Base-by-base conservation (phyloP, 2,113 vertebrate species). In the Perognathus longimembris region DNA sequence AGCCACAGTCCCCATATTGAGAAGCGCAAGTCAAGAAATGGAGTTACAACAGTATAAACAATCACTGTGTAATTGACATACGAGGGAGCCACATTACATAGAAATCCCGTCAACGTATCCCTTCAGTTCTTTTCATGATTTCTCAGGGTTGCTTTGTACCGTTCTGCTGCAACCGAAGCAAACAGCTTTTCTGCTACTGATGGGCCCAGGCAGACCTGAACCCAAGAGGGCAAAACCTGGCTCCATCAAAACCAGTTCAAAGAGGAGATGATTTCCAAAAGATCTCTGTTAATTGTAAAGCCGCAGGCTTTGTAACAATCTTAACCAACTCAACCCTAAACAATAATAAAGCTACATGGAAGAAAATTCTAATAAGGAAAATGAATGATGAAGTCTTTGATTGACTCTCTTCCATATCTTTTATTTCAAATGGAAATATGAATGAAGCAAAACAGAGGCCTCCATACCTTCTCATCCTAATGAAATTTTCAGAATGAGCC, bases 321-420 rank as follows among this genome's bases (percentile, higher is more conserved):
- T 70, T 74, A 92, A 40, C 32, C 86, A 91, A 85, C 34, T 78
- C 66, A 64, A 30, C 28, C 66, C 79, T 67, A 81, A 92, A 87
- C 7, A 81, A 30, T 42, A 90, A 75, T 67, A 90, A 73, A 77
- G 40, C 63, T 76, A 79, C 81, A 61, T 3, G 40, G 66, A 92
- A 91, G 21, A 3, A 54, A 76, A 80, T 80, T 93, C 82, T 89
- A 86, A 57, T 40, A 40, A 94, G n/a, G 54, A 30, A 88, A 88
- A 71, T 87, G 40, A 26, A 69, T 88, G 83, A 91, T 18, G n/a
- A 83, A 85, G 75, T 32, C 73, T 77, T 57, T n/a, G 34, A 93
- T 54, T 28, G 34, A 92, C n/a, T 32, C 11, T 78, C 61, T 90
- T 86, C 83, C 21, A 59, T 14, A 85, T 45, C 45, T 70, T 83